phyloP scores from a whole-genome alignment of 2,888 invertebrate species.

The Lottia gigantea region DNA sequence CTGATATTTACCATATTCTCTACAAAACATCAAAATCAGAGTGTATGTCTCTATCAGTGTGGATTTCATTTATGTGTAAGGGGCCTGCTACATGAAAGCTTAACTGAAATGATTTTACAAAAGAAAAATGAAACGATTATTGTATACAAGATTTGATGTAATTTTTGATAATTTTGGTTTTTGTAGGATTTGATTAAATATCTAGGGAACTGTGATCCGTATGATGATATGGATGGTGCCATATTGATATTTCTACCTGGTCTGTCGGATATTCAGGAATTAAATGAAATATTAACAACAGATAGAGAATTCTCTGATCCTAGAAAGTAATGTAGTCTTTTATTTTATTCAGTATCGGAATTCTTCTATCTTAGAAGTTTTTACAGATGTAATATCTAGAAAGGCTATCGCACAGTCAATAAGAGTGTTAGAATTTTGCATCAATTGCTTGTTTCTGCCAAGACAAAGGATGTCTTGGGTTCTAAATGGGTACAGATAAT shows the following conservation, averaged over 20 bases:
- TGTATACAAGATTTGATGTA: no score
- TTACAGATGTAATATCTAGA: neutral
- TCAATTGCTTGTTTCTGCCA: no score
- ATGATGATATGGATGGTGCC: conserved; percentile 51
- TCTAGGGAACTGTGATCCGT: conserved; percentile 42
- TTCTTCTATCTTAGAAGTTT: no score
- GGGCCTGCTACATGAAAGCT: no score
- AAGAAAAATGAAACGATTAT: no score
- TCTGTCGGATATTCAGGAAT: conserved; percentile 61
- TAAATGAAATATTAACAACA: conserved; percentile 55
- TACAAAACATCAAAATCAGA: neutral
- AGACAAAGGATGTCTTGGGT: no score
- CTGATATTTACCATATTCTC: neutral
- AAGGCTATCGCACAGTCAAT: neutral
- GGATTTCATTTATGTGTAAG: no score
- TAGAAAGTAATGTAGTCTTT: conserved; percentile 31
- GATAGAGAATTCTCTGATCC: conserved; percentile 55
- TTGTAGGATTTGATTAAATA: conserved; percentile 53
- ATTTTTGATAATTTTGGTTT: neutral
- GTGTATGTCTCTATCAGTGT: no score
- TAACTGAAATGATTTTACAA: no score
- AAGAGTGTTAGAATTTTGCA: no score
- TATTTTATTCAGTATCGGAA: no score
- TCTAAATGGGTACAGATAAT: no score
- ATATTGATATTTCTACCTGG: conserved; percentile 66